Percentiles rank a stretch among this genome's conserved stretches.
Evolutionary conservation across 2,888 invertebrate genomes (phyloP).

Genomic region (Caenorhabditis sp.): DNA sequence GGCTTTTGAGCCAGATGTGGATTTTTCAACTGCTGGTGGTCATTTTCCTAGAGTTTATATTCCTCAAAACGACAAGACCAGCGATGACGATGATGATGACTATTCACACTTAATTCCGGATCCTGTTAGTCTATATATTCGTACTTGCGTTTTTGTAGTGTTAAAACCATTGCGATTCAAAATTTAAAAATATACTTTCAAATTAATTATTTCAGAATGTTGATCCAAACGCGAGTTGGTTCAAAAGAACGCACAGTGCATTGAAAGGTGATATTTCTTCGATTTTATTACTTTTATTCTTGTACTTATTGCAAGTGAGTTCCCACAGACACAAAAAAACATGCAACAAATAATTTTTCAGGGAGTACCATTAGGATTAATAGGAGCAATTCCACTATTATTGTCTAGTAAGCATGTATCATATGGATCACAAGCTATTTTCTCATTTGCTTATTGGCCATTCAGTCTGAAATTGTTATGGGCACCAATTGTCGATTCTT

Average conservation of each 20-base stretch:
- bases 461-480: slow-evolving; percentile 89
- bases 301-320: slow-evolving; percentile 81
- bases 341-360: too few species aligned
- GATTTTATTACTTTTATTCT: slow-evolving; percentile 80
- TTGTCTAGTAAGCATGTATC: slow-evolving; percentile 89
- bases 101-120: slow-evolving; percentile 28
- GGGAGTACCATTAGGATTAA: slow-evolving; percentile 90
- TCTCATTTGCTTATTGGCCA: slow-evolving; percentile 74
- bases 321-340: too few species aligned
- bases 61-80: slow-evolving; percentile 17
- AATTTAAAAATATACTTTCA: too few species aligned
- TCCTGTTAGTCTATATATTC: slow-evolving; percentile 24
- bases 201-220: slow-evolving; percentile 46
- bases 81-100: slow-evolving; percentile 36
- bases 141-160: too few species aligned
- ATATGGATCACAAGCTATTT: slow-evolving; percentile 86
- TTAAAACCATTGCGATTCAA: too few species aligned
- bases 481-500: slow-evolving; percentile 96
- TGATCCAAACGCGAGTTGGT: slow-evolving; percentile 58
- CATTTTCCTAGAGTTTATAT: slow-evolving; percentile 50
- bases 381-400: slow-evolving; percentile 92
- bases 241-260: slow-evolving; percentile 56
- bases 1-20: slow-evolving; percentile 66
- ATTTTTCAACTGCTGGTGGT: slow-evolving; percentile 52
- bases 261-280: slow-evolving; percentile 68